A percentile compares a stretch with the other conserved stretches of the same genome.
phyloP scores from a whole-genome alignment of 2,888 invertebrate species.

The Epistrophella euchroma region DNA sequence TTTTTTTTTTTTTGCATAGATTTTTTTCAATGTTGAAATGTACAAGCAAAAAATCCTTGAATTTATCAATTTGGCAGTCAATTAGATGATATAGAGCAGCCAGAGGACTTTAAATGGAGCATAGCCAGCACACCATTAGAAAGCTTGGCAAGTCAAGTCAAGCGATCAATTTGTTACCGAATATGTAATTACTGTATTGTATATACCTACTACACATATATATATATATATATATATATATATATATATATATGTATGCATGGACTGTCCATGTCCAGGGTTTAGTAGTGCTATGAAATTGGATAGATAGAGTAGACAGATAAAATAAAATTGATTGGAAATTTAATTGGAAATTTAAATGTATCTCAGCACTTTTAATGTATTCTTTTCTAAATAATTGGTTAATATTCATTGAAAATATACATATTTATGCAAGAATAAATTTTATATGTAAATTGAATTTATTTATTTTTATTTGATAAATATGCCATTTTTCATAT shows the following conservation, averaged over 20 bases:
- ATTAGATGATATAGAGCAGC: constrained; percentile 8
- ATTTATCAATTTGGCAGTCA: constrained; percentile 19
- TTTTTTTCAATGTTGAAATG: not conserved
- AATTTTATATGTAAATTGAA: too few species aligned
- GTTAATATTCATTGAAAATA: not conserved
- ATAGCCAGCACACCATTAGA: constrained; percentile 2
- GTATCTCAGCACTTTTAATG: not conserved
- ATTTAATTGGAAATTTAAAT: constrained; percentile 21
- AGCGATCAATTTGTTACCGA: constrained; percentile 12
- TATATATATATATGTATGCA: not conserved
- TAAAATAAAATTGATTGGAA: constrained; percentile 22
- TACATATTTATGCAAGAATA: not conserved
- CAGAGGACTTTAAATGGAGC: constrained; percentile 9
- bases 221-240: not conserved
- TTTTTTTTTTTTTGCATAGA: not conserved
- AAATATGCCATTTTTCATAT: too few species aligned
- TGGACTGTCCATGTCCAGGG: not conserved
- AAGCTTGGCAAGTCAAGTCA: constrained; percentile 16
- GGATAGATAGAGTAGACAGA: constrained; percentile 9
- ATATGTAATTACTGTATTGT: constrained; percentile 21
- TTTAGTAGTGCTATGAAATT: not conserved
- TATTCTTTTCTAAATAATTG: constrained; percentile 1
- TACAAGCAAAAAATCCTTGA: constrained; percentile 1
- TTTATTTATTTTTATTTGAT: too few species aligned
- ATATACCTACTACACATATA: not conserved